These are phyloP conservation scores for Thaumetopoea pityocampa DNA, from an alignment of 1,140 invertebrate genomes.

Conservation along the genomic window DNA sequence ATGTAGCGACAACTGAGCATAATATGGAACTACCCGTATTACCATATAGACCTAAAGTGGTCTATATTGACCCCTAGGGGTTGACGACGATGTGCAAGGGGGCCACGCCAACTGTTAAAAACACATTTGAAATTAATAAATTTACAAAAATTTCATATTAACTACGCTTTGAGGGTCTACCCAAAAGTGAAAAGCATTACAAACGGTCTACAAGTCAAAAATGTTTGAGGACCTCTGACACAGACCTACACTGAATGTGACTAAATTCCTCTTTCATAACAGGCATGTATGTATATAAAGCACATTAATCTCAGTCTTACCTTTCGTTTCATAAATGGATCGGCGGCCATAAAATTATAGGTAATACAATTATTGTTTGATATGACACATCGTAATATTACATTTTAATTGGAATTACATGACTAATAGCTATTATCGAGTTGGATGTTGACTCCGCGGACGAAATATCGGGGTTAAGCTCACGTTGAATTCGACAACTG, in stretches of 20 bases:
- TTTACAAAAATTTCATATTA: too few species aligned
- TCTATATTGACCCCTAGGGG: too few species aligned
- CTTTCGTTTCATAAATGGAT: slow-evolving; percentile 62
- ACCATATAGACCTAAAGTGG: too few species aligned
- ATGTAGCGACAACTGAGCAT: too few species aligned
- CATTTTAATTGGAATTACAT: slow-evolving; percentile 30
- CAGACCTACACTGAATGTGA: slow-evolving; percentile 4
- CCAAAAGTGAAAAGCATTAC: too few species aligned
- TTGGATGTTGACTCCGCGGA: slow-evolving; percentile 21
- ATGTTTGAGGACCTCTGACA: too few species aligned
- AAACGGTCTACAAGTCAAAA: too few species aligned
- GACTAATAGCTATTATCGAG: slow-evolving; percentile 27
- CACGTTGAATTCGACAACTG: slow-evolving; percentile 10
- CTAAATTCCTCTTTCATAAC: slow-evolving; percentile 9
- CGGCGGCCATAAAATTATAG: slow-evolving; percentile 20
- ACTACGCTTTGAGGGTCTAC: too few species aligned
- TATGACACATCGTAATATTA: slow-evolving; percentile 34
- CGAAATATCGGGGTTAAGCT: slow-evolving; percentile 18
- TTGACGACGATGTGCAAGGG: too few species aligned
- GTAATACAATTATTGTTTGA: slow-evolving; percentile 16
- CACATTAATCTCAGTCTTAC: slow-evolving; percentile 59
- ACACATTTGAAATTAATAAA: too few species aligned
- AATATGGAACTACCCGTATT: too few species aligned
- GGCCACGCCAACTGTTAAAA: too few species aligned
- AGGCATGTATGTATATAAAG: slow-evolving; percentile 30